Conservation (phyloP, 1,140 invertebrate genomes). For the Pseudoatta argentina region DNA sequence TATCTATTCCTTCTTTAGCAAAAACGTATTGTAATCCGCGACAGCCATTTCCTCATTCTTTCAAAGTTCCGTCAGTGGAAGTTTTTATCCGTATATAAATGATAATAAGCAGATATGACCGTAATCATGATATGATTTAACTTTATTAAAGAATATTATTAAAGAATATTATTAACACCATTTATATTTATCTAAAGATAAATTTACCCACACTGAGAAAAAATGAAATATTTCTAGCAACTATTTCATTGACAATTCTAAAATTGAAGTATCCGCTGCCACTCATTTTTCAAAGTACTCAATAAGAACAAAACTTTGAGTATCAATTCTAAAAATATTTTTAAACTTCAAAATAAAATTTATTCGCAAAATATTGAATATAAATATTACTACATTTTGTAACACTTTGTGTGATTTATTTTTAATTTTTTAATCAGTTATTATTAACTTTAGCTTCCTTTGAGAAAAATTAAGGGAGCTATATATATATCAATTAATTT, state of each 20-base stretch:
- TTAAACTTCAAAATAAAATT: not conserved
- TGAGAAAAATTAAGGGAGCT: not conserved
- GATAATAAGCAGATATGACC: not conserved
- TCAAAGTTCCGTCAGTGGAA: not conserved
- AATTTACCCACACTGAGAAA: not conserved
- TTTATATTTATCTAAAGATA: not conserved
- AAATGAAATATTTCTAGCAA: too few species aligned
- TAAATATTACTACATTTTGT: not conserved
- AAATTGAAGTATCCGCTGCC: too few species aligned
- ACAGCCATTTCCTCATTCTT: slow-evolving; percentile 30
- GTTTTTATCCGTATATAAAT: slow-evolving; percentile 11
- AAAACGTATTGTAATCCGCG: slow-evolving; percentile 62
- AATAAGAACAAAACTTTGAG: not conserved
- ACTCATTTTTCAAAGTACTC: too few species aligned
- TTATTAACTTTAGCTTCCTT: not conserved
- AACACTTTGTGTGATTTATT: not conserved
- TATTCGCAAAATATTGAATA: not conserved
- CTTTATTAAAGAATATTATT: not conserved
- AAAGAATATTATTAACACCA: not conserved
- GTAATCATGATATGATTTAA: not conserved
- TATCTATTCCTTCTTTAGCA: slow-evolving; percentile 1
- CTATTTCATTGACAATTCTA: too few species aligned
- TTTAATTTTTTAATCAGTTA: not conserved
- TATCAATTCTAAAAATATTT: not conserved
- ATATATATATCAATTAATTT: not conserved